Percentiles rank a stretch among this genome's conserved stretches.
Conservation (phyloP, 1,140 invertebrate species). For the Drosophila aff. region DNA sequence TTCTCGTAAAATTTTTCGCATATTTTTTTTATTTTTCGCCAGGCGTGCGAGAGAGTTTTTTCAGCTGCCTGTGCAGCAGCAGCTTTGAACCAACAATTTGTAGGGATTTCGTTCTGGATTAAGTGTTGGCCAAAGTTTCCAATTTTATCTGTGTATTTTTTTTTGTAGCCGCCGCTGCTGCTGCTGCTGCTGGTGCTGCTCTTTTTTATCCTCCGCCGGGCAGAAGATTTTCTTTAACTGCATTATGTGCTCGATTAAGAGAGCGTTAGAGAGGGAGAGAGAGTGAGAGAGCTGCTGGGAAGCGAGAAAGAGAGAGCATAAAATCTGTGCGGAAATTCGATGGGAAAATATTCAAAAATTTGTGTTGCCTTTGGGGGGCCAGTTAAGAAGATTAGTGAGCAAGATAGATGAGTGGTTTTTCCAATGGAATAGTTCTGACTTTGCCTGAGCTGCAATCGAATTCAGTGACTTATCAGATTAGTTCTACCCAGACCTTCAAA, state of each 20-base stretch:
- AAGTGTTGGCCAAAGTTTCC: conserved; percentile 54
- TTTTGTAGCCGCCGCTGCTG: too few species aligned
- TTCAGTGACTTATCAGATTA: conserved; percentile 27
- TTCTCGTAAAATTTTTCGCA: conserved; percentile 46
- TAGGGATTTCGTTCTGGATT: conserved; percentile 51
- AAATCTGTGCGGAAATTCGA: conserved; percentile 43
- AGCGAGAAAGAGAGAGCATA: background rate
- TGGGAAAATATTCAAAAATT: conserved; percentile 54
- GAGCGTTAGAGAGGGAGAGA: background rate
- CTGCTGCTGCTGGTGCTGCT: background rate
- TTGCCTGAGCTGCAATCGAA: conserved; percentile 26
- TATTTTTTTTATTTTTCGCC: conserved; percentile 16
- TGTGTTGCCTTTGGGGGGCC: conserved; percentile 24
- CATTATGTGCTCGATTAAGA: conserved; percentile 46
- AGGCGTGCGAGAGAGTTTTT: conserved; percentile 14
- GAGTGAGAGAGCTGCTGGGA: background rate
- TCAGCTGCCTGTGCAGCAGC: conserved; percentile 18
- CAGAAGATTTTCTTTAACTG: conserved; percentile 38
- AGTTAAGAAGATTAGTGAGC: conserved; percentile 37
- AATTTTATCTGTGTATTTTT: conserved; percentile 34
- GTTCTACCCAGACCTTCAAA: conserved; percentile 5
- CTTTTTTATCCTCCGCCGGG: background rate
- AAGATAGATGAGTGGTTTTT: conserved; percentile 38
- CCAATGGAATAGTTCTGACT: conserved; percentile 10
- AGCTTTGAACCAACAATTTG: conserved; percentile 49